A percentile compares a stretch with the other conserved stretches of the same genome.
phyloP scores from a whole-genome alignment of 2,797 vertebrate species.

The Schizopygopsis pylzovi region DNA sequence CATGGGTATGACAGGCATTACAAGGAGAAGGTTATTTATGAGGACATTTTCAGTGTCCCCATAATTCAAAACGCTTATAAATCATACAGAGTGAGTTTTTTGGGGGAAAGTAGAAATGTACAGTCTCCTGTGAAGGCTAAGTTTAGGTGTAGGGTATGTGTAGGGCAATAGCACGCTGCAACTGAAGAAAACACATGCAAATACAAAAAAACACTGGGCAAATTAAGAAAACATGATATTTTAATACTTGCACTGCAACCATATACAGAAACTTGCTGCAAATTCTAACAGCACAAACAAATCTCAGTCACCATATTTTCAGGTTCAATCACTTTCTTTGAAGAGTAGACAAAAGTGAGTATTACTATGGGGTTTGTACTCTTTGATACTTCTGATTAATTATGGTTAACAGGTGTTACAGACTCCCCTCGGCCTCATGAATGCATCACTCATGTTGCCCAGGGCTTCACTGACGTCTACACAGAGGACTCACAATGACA shows the following conservation, averaged over 20 bases:
- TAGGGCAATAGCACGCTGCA: not conserved
- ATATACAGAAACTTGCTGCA: not conserved
- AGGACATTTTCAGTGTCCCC: no score
- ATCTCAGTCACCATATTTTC: not conserved
- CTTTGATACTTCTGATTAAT: constrained; percentile 27
- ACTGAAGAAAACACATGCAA: no score
- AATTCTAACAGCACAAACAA: not conserved
- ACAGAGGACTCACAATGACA: constrained; percentile 20
- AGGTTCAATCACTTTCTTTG: not conserved
- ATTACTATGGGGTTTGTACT: not conserved
- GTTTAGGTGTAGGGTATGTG: no score
- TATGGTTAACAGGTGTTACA: constrained; percentile 15
- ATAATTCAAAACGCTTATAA: no score
- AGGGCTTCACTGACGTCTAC: constrained; percentile 18
- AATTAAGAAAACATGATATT: not conserved
- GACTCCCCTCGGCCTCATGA: not conserved
- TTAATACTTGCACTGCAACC: not conserved
- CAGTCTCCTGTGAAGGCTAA: no score
- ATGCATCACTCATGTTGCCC: constrained; percentile 10
- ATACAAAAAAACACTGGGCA: no score
- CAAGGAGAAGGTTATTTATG: no score
- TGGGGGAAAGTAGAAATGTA: no score
- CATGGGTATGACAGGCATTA: no score
- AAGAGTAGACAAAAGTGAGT: not conserved
- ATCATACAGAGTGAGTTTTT: no score